Percentiles rank a stretch among this genome's conserved stretches.
These are phyloP conservation scores for Hypotaenidia philippensis DNA, from an alignment of 2,797 vertebrate genomes.

Conservation along the genomic window DNA sequence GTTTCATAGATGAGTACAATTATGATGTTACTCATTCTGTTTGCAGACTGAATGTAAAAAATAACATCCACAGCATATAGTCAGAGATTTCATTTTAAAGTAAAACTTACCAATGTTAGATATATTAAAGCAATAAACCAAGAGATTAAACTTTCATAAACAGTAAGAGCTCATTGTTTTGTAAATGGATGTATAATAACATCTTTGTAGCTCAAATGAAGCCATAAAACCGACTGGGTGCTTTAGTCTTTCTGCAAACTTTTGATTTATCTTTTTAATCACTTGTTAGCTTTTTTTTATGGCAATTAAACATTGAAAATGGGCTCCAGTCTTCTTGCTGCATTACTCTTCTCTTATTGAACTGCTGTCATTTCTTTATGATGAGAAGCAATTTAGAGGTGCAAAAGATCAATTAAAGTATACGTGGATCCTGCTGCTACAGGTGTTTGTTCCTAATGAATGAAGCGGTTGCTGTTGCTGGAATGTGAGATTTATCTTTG, in stretches of 20 bases:
- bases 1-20: constrained; percentile 81
- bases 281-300: constrained; percentile 73
- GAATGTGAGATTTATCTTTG: constrained; percentile 42
- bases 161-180: constrained; percentile 83
- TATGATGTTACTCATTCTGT: constrained; percentile 80
- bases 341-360: constrained; percentile 69
- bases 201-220: constrained; percentile 79
- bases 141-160: constrained; percentile 88
- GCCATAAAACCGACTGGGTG: constrained; percentile 78
- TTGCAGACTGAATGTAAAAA: constrained; percentile 72
- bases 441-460: constrained; percentile 70
- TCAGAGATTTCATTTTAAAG: constrained; percentile 82
- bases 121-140: constrained; percentile 86
- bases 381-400: constrained; percentile 70
- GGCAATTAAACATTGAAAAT: constrained; percentile 79
- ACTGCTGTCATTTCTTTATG: constrained; percentile 74
- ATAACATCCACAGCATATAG: constrained; percentile 75
- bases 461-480: constrained; percentile 42
- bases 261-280: constrained; percentile 87
- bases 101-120: constrained; percentile 81
- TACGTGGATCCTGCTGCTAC: constrained; percentile 47
- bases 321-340: constrained; percentile 49
- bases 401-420: constrained; percentile 49
- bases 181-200: constrained; percentile 82
- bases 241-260: constrained; percentile 77